Evolutionary conservation across 2,888 invertebrate species (phyloP).

Genomic region (Caenorhabditis afra): DNA sequence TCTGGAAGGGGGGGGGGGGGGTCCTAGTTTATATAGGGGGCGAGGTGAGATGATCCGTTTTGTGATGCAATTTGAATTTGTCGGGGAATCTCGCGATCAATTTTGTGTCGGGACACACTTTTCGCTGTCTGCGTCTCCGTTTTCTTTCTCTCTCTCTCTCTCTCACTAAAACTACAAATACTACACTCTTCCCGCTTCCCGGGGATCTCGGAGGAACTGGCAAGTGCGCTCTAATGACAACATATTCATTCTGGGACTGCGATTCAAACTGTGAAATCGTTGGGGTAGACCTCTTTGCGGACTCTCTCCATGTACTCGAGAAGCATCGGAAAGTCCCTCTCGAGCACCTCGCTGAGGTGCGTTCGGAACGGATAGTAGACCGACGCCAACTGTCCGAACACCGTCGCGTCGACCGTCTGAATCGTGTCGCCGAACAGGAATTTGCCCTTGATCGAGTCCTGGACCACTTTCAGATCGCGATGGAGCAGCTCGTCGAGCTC

Average conservation of each 20-base stretch:
- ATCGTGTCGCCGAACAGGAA: conserved; percentile 97
- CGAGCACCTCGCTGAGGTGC: conserved; percentile 23
- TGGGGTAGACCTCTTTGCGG: conserved; percentile 35
- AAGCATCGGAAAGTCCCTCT: conserved; percentile 39
- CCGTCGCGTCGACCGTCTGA: conserved; percentile 85
- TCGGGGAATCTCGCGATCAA: conserved; percentile 4
- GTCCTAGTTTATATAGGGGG: background rate
- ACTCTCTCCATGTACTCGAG: conserved; percentile 35
- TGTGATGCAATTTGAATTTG: background rate
- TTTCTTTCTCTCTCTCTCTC: too few species aligned
- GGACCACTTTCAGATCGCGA: conserved; percentile 91
- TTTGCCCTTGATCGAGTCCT: conserved; percentile 91
- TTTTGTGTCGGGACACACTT: conserved; percentile 37
- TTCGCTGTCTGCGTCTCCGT: conserved; percentile 25
- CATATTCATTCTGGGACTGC: too few species aligned
- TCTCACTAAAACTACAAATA: background rate
- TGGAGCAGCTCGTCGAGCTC: conserved; percentile 54
- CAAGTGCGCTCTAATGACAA: too few species aligned
- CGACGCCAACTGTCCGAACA: conserved; percentile 75
- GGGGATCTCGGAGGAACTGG: too few species aligned
- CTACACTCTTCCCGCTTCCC: too few species aligned
- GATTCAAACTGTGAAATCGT: conserved; percentile 54
- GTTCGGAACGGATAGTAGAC: conserved; percentile 64
- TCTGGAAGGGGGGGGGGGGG: background rate
- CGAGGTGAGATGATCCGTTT: background rate